A percentile compares a stretch with the other conserved stretches of the same genome.
These are phyloP conservation scores for Hypsopygia costalis DNA, from an alignment of 2,888 invertebrate genomes.

Conservation along the genomic window DNA sequence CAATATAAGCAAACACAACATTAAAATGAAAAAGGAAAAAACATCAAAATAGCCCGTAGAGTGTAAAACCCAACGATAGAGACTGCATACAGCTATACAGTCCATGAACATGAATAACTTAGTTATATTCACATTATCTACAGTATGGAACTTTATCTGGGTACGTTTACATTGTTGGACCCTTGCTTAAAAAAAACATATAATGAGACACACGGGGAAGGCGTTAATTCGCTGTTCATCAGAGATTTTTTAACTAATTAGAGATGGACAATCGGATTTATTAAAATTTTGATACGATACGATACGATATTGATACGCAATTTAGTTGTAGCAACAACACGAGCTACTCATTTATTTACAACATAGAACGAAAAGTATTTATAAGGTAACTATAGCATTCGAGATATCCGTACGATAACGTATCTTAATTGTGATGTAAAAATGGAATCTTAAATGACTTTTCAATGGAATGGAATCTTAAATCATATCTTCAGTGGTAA, in stretches of 20 bases:
- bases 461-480: too few relatives aligned
- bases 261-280: neutral
- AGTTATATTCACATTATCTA: constrained; percentile 80
- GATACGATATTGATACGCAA: too few relatives aligned
- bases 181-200: constrained; percentile 49
- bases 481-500: constrained; percentile 1
- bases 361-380: neutral
- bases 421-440: too few relatives aligned
- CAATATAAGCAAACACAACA: constrained; percentile 66
- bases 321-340: neutral
- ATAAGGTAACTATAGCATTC: neutral
- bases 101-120: constrained; percentile 73
- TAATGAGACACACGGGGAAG: constrained; percentile 38
- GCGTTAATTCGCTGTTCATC: constrained; percentile 57
- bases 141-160: constrained; percentile 77
- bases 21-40: constrained; percentile 59
- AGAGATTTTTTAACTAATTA: constrained; percentile 32
- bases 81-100: constrained; percentile 61
- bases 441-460: neutral
- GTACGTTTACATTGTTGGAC: constrained; percentile 58
- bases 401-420: neutral
- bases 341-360: neutral
- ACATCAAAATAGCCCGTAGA: constrained; percentile 60
- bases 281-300: neutral
- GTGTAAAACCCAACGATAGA: constrained; percentile 79